Base-by-base conservation (phyloP, 1,140 invertebrate genomes). In the Neomicropteryx cornuta region DNA sequence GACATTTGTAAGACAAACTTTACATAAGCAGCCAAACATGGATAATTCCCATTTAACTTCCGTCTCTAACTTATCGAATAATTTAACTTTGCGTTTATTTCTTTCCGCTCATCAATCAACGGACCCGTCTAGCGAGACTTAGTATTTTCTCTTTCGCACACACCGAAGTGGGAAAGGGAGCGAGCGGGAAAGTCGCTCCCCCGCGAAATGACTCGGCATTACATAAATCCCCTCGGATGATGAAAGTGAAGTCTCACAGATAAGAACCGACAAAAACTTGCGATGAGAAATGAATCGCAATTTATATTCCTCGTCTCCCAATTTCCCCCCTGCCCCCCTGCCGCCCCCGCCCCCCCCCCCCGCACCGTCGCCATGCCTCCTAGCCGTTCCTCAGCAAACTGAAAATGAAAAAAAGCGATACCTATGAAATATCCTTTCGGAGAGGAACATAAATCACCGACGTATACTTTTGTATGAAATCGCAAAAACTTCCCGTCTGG, bases 31-130 rank as follows among this genome's bases (percentile, higher is more conserved):
- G 58, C 53, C 60, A 59, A 58, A 61, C 59, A 61, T 62, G 66
- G 65, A 68, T 68, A 66, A 68, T 64, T 66, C 62, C 60, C 62
- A 59, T 64, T 68, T 66, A 68, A 68, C 66, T 68, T 68, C 62
- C 66, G 63, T 66, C 66, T 60, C 54, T 60, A 68, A 68, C 66
- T 68, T 66, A 68, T 68, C 66, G 66, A 68, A 68, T 68, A 68
- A 68, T 68, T 68, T 68, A 68, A 68, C 62, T 66, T 60, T 66
- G 63, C 63, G 66, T 68, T 68, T 68, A 68, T 68, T 67, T 66
- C 64, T 65, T 61, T 63, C 59, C 62, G 62, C 60, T 67, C 66
- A 68, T 68, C 66, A 68, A 68, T 68, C 66, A 66, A 68, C 59
- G 55, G 59, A 61, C 52, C 58, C 51, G 53, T 55, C 56, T n/a